phyloP scores from a whole-genome alignment of 2,888 invertebrate genomes.

The Liodrosophila aerea region DNA sequence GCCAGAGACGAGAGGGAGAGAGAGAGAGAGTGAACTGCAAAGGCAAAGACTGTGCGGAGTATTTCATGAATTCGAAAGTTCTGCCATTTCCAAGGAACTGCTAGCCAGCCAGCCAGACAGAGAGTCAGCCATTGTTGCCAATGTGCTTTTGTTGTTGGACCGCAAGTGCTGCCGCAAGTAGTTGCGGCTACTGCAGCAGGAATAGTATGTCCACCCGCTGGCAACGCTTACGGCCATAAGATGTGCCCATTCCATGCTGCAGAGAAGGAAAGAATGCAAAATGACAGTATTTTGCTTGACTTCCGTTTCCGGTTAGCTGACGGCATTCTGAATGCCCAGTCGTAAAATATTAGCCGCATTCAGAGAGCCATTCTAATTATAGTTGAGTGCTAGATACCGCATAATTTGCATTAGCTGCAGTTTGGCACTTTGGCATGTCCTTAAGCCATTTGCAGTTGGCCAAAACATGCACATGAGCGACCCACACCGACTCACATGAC shows the following conservation, averaged over 20 bases:
- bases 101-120: conserved; percentile 24
- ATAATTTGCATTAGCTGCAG: conserved; percentile 59
- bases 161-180: conserved; percentile 50
- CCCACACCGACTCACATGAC: neutral
- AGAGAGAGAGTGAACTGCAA: conserved; percentile 25
- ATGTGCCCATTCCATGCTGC: conserved; percentile 19
- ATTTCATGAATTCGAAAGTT: conserved; percentile 60
- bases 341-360: conserved; percentile 55
- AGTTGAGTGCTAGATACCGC: conserved; percentile 41
- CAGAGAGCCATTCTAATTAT: conserved; percentile 62
- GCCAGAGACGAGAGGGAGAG: no score
- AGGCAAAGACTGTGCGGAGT: conserved; percentile 14
- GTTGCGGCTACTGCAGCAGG: conserved; percentile 51
- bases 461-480: conserved; percentile 28
- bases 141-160: conserved; percentile 22
- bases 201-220: conserved; percentile 44
- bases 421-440: conserved; percentile 30
- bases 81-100: conserved; percentile 34
- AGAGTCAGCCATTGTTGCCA: conserved; percentile 38
- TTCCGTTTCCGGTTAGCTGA: conserved; percentile 65
- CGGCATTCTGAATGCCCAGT: conserved; percentile 27
- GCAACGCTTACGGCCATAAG: conserved; percentile 8
- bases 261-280: conserved; percentile 54
- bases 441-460: neutral
- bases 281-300: conserved; percentile 70